Percentiles rank a stretch among this genome's conserved stretches.
Conservation (phyloP, 2,113 vertebrate species). For the Albula glossodonta region DNA sequence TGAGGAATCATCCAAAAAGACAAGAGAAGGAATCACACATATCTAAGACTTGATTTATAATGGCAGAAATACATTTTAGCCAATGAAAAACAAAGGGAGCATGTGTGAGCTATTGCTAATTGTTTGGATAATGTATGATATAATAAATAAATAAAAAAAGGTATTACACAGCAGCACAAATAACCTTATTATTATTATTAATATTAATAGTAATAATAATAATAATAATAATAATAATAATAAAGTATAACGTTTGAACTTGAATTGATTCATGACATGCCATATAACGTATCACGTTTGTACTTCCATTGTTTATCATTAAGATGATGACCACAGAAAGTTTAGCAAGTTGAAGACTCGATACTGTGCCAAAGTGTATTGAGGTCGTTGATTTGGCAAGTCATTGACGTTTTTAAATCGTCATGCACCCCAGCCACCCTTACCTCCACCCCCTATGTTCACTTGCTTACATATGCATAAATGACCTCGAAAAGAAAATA, state of each 20-base stretch:
- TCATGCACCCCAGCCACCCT: neutral
- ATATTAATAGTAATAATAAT: neutral
- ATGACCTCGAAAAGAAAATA: neutral
- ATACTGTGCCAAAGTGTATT: neutral
- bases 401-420: neutral
- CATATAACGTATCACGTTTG: too few relatives aligned
- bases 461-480: neutral
- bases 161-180: too few relatives aligned
- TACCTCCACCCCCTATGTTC: neutral
- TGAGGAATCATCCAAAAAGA: neutral
- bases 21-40: neutral
- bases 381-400: neutral
- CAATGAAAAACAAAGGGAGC: neutral
- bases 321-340: neutral
- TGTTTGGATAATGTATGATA: neutral
- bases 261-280: too few relatives aligned
- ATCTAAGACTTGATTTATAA: neutral
- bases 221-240: neutral
- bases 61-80: neutral
- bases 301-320: too few relatives aligned
- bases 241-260: neutral
- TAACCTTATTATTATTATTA: too few relatives aligned
- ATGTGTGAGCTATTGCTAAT: neutral
- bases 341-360: neutral
- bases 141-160: neutral